phyloP scores from a whole-genome alignment of 2,113 vertebrate species.

The Ophiodon elongatus region DNA sequence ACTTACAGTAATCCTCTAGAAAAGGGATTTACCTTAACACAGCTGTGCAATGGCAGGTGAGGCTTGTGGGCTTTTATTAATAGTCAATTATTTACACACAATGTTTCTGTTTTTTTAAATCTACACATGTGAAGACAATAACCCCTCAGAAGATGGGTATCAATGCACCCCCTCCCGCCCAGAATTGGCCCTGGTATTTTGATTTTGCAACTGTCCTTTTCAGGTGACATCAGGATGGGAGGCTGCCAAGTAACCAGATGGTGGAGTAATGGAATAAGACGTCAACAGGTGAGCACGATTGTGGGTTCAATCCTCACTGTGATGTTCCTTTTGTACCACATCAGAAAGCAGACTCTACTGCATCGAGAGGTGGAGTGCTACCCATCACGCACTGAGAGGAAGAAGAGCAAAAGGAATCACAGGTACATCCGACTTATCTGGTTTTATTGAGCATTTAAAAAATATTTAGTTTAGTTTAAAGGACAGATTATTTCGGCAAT shows the following conservation, averaged over 20 bases:
- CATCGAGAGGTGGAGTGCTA: conserved; percentile 4
- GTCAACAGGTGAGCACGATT: conserved; percentile 35
- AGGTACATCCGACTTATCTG: conserved; percentile 36
- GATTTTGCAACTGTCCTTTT: not conserved
- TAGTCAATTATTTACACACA: too few relatives aligned
- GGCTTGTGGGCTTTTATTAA: conserved; percentile 7
- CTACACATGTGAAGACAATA: not conserved
- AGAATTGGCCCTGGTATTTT: not conserved
- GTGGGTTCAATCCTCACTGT: conserved; percentile 24
- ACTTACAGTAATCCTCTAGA: conserved; percentile 80
- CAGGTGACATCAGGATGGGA: conserved; percentile 41
- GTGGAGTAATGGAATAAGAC: conserved; percentile 65
- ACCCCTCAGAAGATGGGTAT: not conserved
- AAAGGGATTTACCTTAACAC: conserved; percentile 72
- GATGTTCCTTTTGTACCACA: conserved; percentile 21
- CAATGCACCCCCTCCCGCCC: not conserved
- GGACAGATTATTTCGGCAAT: not conserved
- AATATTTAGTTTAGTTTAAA: not conserved
- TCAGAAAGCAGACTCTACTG: conserved; percentile 19
- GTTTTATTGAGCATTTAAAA: not conserved
- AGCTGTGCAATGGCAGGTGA: conserved; percentile 50
- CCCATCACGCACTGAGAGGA: conserved; percentile 2
- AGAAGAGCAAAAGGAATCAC: conserved; percentile 25
- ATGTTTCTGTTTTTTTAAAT: not conserved
- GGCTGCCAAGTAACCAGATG: conserved; percentile 68